Evolutionary conservation across 2,113 vertebrate genomes (phyloP).

Genomic region (mouse (Mus musculus)): GRCm39 chr7:102241001-102241500

Average conservation of each 20-base stretch:
- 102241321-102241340: background rate
- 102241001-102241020: background rate
- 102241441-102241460: background rate
- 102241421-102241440: background rate
- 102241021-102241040: background rate
- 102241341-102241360: background rate
- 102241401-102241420: background rate
- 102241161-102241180: slow-evolving; percentile 41
- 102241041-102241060: slow-evolving; percentile 55
- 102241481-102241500: background rate
- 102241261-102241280: background rate
- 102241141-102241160: background rate
- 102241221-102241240: slow-evolving; percentile 36
- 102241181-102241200: slow-evolving; percentile 36
- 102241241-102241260: background rate
- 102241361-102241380: background rate
- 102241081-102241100: background rate
- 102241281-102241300: background rate
- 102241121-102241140: slow-evolving; percentile 61
- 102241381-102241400: background rate
- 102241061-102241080: background rate
- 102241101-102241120: background rate
- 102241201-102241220: slow-evolving; percentile 41
- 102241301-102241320: background rate
- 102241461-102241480: background rate